A percentile compares a stretch with the other conserved stretches of the same genome.
Conservation (phyloP, 2,888 invertebrate species). For the Abscondita cerata region DNA sequence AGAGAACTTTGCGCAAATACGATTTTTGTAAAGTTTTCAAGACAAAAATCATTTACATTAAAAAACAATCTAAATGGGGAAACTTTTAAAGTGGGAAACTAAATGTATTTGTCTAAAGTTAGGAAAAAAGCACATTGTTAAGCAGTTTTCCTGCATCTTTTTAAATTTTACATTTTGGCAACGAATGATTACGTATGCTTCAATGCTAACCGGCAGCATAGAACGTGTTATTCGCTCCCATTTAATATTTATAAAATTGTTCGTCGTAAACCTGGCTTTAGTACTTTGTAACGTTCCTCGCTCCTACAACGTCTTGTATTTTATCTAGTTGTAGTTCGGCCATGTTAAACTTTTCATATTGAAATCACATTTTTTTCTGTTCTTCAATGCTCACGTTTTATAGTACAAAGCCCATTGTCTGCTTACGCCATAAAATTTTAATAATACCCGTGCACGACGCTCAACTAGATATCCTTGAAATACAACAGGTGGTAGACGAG, state of each 20-base stretch:
- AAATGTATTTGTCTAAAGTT: slow-evolving; percentile 31
- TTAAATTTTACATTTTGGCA: slow-evolving; percentile 24
- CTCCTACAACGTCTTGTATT: not conserved
- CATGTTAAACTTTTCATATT: not conserved
- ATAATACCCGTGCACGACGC: slow-evolving; percentile 17
- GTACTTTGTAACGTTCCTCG: slow-evolving; percentile 4
- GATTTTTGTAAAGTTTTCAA: slow-evolving; percentile 28
- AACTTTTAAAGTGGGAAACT: slow-evolving; percentile 32
- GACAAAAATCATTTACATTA: slow-evolving; percentile 37
- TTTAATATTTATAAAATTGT: slow-evolving; percentile 30
- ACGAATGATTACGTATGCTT: slow-evolving; percentile 13
- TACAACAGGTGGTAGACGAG: slow-evolving; percentile 25
- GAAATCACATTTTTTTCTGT: not conserved
- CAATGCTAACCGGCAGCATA: not conserved
- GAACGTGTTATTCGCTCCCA: slow-evolving; percentile 17
- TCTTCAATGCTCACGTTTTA: slow-evolving; percentile 8
- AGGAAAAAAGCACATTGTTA: slow-evolving; percentile 27
- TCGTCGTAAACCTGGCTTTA: slow-evolving; percentile 10
- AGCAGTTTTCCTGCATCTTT: slow-evolving; percentile 23
- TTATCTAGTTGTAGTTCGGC: not conserved
- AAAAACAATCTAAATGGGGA: slow-evolving; percentile 35
- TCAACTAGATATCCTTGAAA: slow-evolving; percentile 22
- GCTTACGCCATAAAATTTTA: slow-evolving; percentile 19
- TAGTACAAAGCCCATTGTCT: slow-evolving; percentile 16
- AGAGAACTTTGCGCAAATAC: slow-evolving; percentile 27